A percentile compares a stretch with the other conserved stretches of the same genome.
These are phyloP conservation scores for Riptortus pedestris DNA, from an alignment of 1,140 invertebrate species.

Conservation along the genomic window DNA sequence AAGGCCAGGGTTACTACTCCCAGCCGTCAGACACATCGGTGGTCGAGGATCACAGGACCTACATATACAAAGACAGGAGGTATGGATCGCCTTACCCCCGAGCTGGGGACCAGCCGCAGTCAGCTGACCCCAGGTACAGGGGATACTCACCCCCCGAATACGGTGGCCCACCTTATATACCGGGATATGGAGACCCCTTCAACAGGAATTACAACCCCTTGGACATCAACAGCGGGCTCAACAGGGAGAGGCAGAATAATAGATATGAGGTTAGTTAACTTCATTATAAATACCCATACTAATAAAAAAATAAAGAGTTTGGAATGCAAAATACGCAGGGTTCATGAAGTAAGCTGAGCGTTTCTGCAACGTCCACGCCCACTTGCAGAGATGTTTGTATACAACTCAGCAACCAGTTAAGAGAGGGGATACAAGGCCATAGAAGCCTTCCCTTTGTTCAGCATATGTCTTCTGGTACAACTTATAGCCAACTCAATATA, in stretches of 20 bases:
- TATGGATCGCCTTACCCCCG: neutral
- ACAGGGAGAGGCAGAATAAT: neutral
- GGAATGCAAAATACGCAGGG: no score
- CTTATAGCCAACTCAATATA: no score
- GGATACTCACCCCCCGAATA: neutral
- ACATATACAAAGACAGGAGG: conserved; percentile 9
- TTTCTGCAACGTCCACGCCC: no score
- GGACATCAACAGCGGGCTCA: neutral
- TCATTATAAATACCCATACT: neutral
- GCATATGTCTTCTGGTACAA: no score
- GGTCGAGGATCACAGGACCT: neutral
- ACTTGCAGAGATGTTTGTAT: no score
- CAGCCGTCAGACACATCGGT: neutral
- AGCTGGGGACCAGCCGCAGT: neutral
- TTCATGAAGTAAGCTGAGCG: no score
- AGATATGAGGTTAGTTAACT: neutral
- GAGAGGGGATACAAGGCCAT: no score
- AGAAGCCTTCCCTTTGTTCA: no score
- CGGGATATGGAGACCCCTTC: neutral
- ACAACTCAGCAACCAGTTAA: no score
- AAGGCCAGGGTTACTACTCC: neutral
- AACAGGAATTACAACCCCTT: neutral
- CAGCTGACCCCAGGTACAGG: neutral
- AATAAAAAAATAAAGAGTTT: no score
- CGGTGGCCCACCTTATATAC: neutral